phyloP scores from a whole-genome alignment of 2,113 vertebrate genomes.

The Panthera uncia region DNA sequence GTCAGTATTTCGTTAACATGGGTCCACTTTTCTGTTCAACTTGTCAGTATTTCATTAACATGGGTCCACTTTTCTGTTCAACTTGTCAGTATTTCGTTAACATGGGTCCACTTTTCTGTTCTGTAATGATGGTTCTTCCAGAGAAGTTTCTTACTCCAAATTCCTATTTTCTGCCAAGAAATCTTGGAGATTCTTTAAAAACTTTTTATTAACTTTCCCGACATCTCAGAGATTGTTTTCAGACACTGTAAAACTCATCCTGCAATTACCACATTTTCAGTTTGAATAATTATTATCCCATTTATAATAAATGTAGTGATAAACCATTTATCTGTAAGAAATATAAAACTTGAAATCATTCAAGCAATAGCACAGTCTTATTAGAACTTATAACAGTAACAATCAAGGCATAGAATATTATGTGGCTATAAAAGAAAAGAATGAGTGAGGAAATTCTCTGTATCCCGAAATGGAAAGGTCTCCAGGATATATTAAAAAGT shows the following conservation, averaged over 20 bases:
- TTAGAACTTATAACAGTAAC: conserved; percentile 57
- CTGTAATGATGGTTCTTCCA: neutral
- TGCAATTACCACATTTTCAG: conserved; percentile 62
- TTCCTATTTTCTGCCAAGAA: conserved; percentile 42
- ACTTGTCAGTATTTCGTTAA: neutral
- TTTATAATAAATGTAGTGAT: conserved; percentile 66
- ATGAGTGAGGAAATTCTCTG: neutral
- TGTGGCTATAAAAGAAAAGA: conserved; percentile 26
- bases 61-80: neutral
- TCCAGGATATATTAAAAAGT: conserved; percentile 26
- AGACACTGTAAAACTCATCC: conserved; percentile 54
- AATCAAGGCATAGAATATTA: conserved; percentile 61
- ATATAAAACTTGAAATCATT: conserved; percentile 54
- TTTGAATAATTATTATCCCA: conserved; percentile 62
- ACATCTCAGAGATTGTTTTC: conserved; percentile 59
- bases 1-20: neutral
- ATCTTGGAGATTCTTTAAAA: conserved; percentile 12
- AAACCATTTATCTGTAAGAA: conserved; percentile 63
- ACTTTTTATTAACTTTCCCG: conserved; percentile 14
- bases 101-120: neutral
- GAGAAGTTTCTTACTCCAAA: conserved; percentile 43
- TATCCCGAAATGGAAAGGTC: conserved; percentile 32
- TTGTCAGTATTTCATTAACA: neutral
- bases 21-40: neutral
- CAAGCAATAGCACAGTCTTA: conserved; percentile 51